Percentiles rank a stretch among this genome's conserved stretches.
phyloP scores from a whole-genome alignment of 2,888 invertebrate species.

The Phengaris arion region DNA sequence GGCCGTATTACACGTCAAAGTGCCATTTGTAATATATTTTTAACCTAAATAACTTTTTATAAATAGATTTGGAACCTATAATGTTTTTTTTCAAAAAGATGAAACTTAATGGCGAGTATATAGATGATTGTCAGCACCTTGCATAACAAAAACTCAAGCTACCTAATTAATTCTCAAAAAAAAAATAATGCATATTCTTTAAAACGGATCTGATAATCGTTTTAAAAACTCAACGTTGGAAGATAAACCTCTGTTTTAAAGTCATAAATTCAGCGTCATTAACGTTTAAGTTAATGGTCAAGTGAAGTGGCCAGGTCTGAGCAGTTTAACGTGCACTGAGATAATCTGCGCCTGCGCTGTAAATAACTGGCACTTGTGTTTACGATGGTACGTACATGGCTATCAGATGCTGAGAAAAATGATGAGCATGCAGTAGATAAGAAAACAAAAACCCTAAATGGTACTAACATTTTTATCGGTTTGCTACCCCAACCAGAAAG shows the following conservation, averaged over 20 bases:
- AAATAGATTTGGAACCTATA: too few relatives aligned
- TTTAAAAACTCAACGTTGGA: neutral
- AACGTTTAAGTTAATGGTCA: constrained; percentile 69
- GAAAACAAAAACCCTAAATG: too few relatives aligned
- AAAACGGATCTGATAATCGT: neutral
- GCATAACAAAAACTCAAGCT: neutral
- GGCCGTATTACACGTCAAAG: too few relatives aligned
- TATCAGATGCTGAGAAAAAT: neutral
- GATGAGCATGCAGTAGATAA: too few relatives aligned
- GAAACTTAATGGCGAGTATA: too few relatives aligned
- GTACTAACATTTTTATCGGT: too few relatives aligned
- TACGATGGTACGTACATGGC: constrained; percentile 30
- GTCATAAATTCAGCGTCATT: constrained; percentile 61
- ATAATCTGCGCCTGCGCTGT: constrained; percentile 59
- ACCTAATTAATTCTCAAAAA: neutral
- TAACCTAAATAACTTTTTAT: too few relatives aligned
- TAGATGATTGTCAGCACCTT: neutral
- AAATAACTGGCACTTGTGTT: constrained; percentile 58
- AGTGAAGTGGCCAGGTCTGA: constrained; percentile 52
- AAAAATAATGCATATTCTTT: neutral
- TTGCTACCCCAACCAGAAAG: too few relatives aligned
- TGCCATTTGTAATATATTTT: too few relatives aligned
- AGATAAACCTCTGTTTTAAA: constrained; percentile 26
- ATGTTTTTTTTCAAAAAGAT: too few relatives aligned
- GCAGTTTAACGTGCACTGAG: constrained; percentile 57